Conservation (phyloP, 2,797 vertebrate species). For the Takifugu rubripes region DNA sequence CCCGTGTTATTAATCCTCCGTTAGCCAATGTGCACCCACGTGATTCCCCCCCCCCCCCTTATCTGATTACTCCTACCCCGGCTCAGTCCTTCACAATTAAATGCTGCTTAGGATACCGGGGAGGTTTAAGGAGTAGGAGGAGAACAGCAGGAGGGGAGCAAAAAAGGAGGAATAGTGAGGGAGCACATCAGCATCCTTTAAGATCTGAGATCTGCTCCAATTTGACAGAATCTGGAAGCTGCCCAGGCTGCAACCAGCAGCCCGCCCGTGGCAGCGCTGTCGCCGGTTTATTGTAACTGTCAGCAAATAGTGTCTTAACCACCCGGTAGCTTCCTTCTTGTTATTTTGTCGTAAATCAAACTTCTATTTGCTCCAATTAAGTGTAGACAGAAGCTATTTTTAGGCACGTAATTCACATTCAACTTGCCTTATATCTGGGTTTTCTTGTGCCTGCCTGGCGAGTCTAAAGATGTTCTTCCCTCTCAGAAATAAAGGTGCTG, state of each 20-base stretch:
- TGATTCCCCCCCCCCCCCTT: conserved; percentile 61
- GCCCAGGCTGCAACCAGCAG: conserved; percentile 51
- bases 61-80: conserved; percentile 76
- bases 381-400: conserved; percentile 64
- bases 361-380: conserved; percentile 71
- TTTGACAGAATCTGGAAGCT: conserved; percentile 60
- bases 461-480: conserved; percentile 54
- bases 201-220: conserved; percentile 54
- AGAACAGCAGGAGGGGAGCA: conserved; percentile 42
- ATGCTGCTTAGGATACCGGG: conserved; percentile 69
- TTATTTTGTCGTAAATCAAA: conserved; percentile 54
- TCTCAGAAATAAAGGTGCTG: not conserved
- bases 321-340: conserved; percentile 54
- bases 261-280: conserved; percentile 34
- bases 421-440: conserved; percentile 51
- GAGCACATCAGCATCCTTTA: conserved; percentile 62
- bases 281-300: conserved; percentile 49
- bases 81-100: conserved; percentile 77
- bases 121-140: conserved; percentile 50
- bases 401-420: conserved; percentile 49
- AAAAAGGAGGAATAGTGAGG: conserved; percentile 36
- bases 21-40: conserved; percentile 63
- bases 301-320: conserved; percentile 56
- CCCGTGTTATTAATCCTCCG: conserved; percentile 71
- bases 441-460: conserved; percentile 58